Conservation (phyloP, 1,140 invertebrate species). For the Trissolcus basalis region DNA sequence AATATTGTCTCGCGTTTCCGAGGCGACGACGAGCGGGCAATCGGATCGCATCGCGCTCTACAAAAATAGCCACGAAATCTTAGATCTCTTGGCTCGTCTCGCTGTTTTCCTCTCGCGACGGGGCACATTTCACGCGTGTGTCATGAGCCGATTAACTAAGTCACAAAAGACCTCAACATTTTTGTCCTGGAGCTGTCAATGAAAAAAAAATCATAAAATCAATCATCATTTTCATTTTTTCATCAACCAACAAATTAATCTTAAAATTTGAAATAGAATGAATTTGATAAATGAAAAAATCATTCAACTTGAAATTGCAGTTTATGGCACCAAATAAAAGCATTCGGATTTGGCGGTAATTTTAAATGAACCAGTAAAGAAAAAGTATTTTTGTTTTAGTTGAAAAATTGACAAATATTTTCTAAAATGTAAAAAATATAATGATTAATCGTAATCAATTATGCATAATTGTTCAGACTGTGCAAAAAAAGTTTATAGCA, state of each 20-base stretch:
- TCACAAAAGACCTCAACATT: conserved; percentile 44
- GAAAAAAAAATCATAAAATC: too few species aligned
- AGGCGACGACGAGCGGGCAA: conserved; percentile 64
- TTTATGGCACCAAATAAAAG: not conserved
- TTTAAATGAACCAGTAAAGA: not conserved
- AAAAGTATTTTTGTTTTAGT: too few species aligned
- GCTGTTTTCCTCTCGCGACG: conserved; percentile 47
- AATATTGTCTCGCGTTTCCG: conserved; percentile 71
- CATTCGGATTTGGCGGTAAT: not conserved
- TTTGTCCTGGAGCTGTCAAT: conserved; percentile 13
- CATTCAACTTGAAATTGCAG: not conserved
- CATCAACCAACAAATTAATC: not conserved
- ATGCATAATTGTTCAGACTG: conserved; percentile 3
- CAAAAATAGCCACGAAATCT: conserved; percentile 69
- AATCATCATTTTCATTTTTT: too few species aligned
- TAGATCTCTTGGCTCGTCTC: conserved; percentile 59
- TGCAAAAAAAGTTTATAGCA: conserved; percentile 23
- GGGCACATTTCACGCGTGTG: conserved; percentile 60
- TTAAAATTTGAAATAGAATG: too few species aligned
- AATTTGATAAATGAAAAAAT: too few species aligned
- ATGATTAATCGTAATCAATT: too few species aligned
- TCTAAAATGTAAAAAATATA: too few species aligned
- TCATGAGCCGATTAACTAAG: conserved; percentile 62
- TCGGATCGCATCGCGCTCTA: conserved; percentile 65
- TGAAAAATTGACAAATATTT: too few species aligned